Percentiles rank a stretch among this genome's conserved stretches.
phyloP scores from a whole-genome alignment of 2,888 invertebrate species.

The Lapara coniferarum region DNA sequence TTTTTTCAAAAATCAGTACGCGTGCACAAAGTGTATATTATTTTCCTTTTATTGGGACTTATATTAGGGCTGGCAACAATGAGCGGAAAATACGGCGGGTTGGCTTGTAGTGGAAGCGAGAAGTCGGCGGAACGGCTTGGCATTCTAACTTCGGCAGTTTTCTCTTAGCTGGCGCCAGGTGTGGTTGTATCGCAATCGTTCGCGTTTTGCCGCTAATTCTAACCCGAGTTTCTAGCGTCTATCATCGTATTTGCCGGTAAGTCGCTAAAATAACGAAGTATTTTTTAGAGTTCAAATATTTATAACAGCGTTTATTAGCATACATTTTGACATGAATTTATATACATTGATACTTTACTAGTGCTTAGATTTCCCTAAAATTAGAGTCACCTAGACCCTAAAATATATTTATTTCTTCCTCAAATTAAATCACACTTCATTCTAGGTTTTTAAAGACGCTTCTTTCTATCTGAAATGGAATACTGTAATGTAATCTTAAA shows the following conservation, averaged over 20 bases:
- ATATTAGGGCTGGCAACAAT: background rate
- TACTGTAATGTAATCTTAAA: too few species aligned
- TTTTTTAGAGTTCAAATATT: background rate
- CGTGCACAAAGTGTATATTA: too few species aligned
- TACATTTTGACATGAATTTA: background rate
- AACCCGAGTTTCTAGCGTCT: background rate
- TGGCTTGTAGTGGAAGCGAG: background rate
- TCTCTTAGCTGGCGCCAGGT: background rate
- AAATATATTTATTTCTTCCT: too few species aligned
- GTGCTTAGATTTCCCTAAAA: background rate
- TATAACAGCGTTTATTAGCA: background rate
- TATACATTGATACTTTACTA: background rate
- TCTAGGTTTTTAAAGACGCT: too few species aligned
- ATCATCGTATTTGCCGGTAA: background rate
- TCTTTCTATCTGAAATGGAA: too few species aligned
- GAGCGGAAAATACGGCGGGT: background rate
- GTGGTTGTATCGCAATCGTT: background rate
- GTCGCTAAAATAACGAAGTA: background rate
- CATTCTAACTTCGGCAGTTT: slow-evolving; percentile 7
- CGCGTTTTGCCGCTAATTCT: slow-evolving; percentile 19
- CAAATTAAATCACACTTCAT: too few species aligned
- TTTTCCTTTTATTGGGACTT: background rate
- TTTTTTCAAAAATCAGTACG: too few species aligned
- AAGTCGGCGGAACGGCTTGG: too few species aligned
- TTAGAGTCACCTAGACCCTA: too few species aligned